Conservation (phyloP, 2,797 vertebrate genomes). For the Mergus octosetaceus region DNA sequence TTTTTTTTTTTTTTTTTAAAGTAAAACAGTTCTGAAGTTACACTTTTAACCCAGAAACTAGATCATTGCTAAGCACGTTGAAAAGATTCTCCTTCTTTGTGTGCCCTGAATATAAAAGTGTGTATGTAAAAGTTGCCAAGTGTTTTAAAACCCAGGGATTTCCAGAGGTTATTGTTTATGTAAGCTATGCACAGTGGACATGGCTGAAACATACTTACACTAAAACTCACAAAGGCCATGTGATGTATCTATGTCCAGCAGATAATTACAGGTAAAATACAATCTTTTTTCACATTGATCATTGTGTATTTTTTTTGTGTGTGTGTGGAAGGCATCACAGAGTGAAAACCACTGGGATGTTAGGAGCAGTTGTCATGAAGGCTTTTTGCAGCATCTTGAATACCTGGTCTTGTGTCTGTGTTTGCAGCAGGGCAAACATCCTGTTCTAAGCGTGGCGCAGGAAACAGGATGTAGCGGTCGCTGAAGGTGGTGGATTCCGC, state of each 20-base stretch:
- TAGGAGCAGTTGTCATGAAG: background rate
- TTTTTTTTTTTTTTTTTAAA: no score
- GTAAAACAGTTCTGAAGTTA: background rate
- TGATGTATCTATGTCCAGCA: background rate
- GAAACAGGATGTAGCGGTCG: background rate
- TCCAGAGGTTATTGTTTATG: background rate
- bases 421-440: background rate
- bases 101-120: background rate
- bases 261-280: background rate
- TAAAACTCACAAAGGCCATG: background rate
- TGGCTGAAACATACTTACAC: accelerated
- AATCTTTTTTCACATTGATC: background rate
- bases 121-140: background rate
- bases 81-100: background rate
- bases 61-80: background rate
- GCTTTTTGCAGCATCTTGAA: background rate
- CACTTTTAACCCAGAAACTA: no score
- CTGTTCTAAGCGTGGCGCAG: background rate
- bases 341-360: background rate
- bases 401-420: background rate
- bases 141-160: background rate
- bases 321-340: background rate
- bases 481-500: background rate
- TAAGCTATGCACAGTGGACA: background rate
- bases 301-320: background rate